A percentile compares a stretch with the other conserved stretches of the same genome.
Evolutionary conservation across 64 coral and sea anemone species (phyloP).

Genomic region (Astreopora myriophthalma): DNA sequence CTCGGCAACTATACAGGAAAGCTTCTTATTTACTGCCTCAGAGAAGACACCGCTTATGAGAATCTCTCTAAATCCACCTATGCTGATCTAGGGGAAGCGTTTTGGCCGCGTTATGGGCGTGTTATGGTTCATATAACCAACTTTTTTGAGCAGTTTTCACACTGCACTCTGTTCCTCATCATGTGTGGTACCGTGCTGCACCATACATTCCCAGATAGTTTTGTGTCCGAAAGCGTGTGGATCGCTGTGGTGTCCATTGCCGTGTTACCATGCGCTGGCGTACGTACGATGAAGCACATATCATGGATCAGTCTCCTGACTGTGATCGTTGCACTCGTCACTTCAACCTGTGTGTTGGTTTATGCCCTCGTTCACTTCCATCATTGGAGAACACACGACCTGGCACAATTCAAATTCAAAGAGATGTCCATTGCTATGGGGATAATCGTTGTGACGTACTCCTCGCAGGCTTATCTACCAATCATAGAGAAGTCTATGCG

Average conservation of each 20-base stretch:
- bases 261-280: constrained; percentile 78
- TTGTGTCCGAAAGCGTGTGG: constrained; percentile 90
- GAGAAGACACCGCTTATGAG: constrained; percentile 77
- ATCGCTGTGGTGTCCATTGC: constrained; percentile 84
- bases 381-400: constrained; percentile 81
- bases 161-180: constrained; percentile 90
- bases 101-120: constrained; percentile 90
- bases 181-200: constrained; percentile 95
- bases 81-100: constrained; percentile 87
- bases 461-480: constrained; percentile 86
- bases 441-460: constrained; percentile 78
- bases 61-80: constrained; percentile 72
- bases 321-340: constrained; percentile 81
- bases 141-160: constrained; percentile 94
- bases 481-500: constrained; percentile 88
- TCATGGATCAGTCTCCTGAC: constrained; percentile 92
- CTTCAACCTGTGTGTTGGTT: constrained; percentile 84
- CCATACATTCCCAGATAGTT: constrained; percentile 90
- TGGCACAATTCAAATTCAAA: constrained; percentile 77
- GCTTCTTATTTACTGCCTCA: constrained; percentile 87
- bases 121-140: constrained; percentile 89
- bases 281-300: constrained; percentile 91
- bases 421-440: constrained; percentile 87
- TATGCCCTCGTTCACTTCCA: constrained; percentile 71
- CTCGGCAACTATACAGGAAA: constrained; percentile 95